These are phyloP conservation scores for Oplegnathus fasciatus DNA, from an alignment of 2,113 vertebrate genomes.

Conservation along the genomic window DNA sequence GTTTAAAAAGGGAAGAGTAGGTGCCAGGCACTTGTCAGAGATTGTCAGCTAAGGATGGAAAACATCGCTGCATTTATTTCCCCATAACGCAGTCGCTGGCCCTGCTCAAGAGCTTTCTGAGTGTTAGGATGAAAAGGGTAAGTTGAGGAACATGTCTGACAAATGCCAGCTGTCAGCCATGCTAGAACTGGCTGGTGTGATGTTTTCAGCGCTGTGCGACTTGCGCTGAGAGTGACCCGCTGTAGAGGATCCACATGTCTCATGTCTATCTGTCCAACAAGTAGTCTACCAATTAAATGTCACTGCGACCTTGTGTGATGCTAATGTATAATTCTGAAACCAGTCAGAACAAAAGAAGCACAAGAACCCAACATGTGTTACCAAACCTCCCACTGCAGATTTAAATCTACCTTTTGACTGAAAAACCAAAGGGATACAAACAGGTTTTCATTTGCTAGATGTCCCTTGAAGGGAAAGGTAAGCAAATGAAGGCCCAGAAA, in stretches of 20 bases:
- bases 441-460: conserved; percentile 27
- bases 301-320: neutral
- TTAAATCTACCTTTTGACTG: conserved; percentile 13
- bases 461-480: conserved; percentile 63
- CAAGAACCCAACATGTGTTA: neutral
- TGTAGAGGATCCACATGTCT: conserved; percentile 32
- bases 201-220: conserved; percentile 29
- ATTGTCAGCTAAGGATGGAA: conserved; percentile 75
- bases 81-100: conserved; percentile 66
- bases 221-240: conserved; percentile 24
- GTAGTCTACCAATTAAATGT: conserved; percentile 32
- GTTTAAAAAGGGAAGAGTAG: conserved; percentile 68
- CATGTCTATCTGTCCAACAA: conserved; percentile 27
- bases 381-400: neutral
- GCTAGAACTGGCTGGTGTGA: conserved; percentile 45
- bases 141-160: conserved; percentile 71
- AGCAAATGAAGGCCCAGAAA: conserved; percentile 68
- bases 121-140: conserved; percentile 61
- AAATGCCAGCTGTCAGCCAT: conserved; percentile 76
- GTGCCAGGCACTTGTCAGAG: conserved; percentile 82
- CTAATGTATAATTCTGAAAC: neutral
- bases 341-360: conserved; percentile 1
- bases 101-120: conserved; percentile 55
- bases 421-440: conserved; percentile 36
- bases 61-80: conserved; percentile 78